Evolutionary conservation across 2,113 vertebrate genomes (phyloP), one percentile per base, ranked within the genome.

Genomic region (Melanostigma gelatinosum): DNA sequence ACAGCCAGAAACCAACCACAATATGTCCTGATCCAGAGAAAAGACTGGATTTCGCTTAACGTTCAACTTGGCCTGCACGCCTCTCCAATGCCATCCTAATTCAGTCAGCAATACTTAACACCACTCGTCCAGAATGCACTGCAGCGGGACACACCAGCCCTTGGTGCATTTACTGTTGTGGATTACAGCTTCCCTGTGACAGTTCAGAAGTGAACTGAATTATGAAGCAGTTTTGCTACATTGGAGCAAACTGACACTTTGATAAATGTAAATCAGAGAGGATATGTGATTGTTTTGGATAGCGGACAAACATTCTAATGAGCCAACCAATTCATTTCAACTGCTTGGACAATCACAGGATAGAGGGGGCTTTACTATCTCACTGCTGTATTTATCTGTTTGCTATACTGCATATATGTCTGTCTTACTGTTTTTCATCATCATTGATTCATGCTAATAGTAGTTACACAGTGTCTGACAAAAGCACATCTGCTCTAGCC

Each of bases 281-380:
- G 77, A 89, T 88, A 91, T 89, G 58, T 86, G 82, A 79, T 79
- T 80, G 75, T 87, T 91, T 85, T 88, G 72, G 80, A 82, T 62
- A 67, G 70, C 10, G 12, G 61, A 68, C 87, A 86, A 91, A 87
- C 85, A 91, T 92, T 89, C 80, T 91, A 90, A 93, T 87, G 88
- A 91, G 83, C 44, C 70, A 78, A 69, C 62, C 86, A 79, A 80
- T 91, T 89, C 85, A 79, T 85, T 89, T 66, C 68, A 75, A 86
- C 67, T 81, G 79, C 80, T 83, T 74, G 71, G 80, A 83, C 65
- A 64, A 71, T 76, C 74, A 73, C 68, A 15, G 57, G 66, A 84
- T 27, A 83, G 83, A 79, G 48, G 55, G 29, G 58, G 22, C 44
- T 27, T 55, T 22, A 71, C 52, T 63, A 57, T 66, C 65, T 72